A percentile compares a stretch with the other conserved stretches of the same genome.
Conservation (phyloP, 1,140 invertebrate species). For the Macrobrachium nipponense region DNA sequence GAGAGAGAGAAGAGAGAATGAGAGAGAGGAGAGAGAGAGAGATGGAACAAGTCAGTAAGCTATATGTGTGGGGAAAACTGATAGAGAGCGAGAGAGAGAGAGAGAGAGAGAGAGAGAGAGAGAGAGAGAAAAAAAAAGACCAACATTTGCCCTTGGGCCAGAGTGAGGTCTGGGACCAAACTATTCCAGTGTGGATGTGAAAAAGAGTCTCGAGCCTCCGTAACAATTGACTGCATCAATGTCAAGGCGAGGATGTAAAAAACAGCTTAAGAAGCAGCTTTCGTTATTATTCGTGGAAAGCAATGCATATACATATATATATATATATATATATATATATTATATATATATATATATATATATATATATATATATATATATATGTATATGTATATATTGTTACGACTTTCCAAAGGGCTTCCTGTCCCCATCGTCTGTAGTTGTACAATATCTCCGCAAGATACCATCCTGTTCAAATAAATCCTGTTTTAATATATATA, state of each 20-base stretch:
- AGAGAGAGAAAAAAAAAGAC: neutral
- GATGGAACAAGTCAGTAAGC: neutral
- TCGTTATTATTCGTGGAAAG: neutral
- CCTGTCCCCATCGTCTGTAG: no score
- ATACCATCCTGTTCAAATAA: no score
- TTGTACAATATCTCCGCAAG: no score
- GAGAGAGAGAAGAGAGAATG: neutral
- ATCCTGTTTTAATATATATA: no score
- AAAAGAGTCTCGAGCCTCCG: no score
- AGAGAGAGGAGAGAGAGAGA: constrained; percentile 20
- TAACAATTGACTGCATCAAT: no score
- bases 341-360: neutral
- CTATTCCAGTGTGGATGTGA: no score
- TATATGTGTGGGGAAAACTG: neutral
- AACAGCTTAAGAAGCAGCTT: neutral
- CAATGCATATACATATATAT: constrained; percentile 3
- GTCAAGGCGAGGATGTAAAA: neutral
- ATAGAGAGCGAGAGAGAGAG: constrained; percentile 20
- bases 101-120: constrained; percentile 9
- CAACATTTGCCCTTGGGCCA: no score
- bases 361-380: constrained; percentile 2
- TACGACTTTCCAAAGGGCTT: neutral
- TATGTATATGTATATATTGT: neutral
- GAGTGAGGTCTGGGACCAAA: no score
- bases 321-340: constrained; percentile 1